A percentile compares a stretch with the other conserved stretches of the same genome.
Evolutionary conservation across 1,140 invertebrate genomes (phyloP).

Genomic region (Tribolium madens): DNA sequence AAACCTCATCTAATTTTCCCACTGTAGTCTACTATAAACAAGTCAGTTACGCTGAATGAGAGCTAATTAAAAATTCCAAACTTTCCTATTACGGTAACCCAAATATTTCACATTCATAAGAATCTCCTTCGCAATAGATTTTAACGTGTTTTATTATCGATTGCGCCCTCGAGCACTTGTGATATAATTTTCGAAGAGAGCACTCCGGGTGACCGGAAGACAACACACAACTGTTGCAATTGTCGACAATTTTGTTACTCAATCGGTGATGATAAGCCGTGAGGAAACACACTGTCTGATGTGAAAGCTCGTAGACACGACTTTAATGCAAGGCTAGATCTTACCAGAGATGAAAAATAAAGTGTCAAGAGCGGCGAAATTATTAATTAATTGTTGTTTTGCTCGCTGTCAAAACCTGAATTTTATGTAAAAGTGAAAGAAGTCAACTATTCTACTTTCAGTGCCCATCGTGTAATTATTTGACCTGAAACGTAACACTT

Average conservation of each 20-base stretch:
- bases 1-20: too few relatives aligned
- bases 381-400: too few relatives aligned
- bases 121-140: background rate
- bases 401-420: background rate
- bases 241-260: conserved; percentile 16
- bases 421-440: conserved; percentile 31
- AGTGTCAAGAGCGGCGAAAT: too few relatives aligned
- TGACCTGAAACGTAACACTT: background rate
- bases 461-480: background rate
- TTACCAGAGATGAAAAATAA: too few relatives aligned
- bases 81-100: conserved; percentile 37
- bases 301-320: conserved; percentile 46
- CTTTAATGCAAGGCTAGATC: too few relatives aligned
- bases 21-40: too few relatives aligned
- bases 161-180: too few relatives aligned
- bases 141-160: too few relatives aligned
- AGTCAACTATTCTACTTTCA: too few relatives aligned
- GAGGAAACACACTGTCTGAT: conserved; percentile 42
- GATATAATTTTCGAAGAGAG: too few relatives aligned
- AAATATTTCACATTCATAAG: conserved; percentile 8
- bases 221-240: background rate
- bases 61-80: conserved; percentile 24
- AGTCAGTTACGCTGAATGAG: too few relatives aligned
- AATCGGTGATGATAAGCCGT: background rate
- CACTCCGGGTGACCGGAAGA: conserved; percentile 46